Evolutionary conservation across 2,888 invertebrate genomes (phyloP).

Genomic region (Rotaria sp.): DNA sequence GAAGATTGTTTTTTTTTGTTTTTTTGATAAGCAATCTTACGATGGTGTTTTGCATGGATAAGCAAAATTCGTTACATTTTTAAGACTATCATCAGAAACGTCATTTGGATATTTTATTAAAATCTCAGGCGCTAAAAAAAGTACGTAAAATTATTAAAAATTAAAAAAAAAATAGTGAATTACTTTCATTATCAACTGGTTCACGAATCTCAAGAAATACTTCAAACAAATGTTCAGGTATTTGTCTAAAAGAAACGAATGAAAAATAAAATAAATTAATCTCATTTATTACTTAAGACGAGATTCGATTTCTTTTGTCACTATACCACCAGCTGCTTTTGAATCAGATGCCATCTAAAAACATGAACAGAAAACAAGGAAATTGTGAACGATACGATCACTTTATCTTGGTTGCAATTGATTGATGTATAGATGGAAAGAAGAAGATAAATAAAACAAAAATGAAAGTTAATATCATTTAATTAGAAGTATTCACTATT

Average conservation of each 20-base stretch:
- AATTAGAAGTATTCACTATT: not conserved
- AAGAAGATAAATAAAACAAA: not conserved
- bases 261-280: not conserved
- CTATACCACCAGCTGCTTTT: not conserved
- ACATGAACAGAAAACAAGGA: not conserved
- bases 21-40: not conserved
- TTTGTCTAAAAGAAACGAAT: not conserved
- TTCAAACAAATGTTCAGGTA: not conserved
- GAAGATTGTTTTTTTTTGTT: not conserved
- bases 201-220: conserved; percentile 23
- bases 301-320: conserved; percentile 27
- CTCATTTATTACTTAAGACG: not conserved
- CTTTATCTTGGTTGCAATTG: not conserved
- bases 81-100: not conserved
- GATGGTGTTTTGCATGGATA: conserved; percentile 9
- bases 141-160: not conserved
- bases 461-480: not conserved
- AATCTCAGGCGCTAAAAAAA: not conserved
- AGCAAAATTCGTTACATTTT: not conserved
- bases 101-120: not conserved
- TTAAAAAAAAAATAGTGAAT: not conserved
- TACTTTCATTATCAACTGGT: not conserved
- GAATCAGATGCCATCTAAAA: conserved; percentile 10
- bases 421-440: not conserved
- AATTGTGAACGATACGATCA: not conserved